Percentiles rank a stretch among this genome's conserved stretches.
Evolutionary conservation across 2,888 invertebrate genomes (phyloP).

Genomic region (Mimachlamys varia): DNA sequence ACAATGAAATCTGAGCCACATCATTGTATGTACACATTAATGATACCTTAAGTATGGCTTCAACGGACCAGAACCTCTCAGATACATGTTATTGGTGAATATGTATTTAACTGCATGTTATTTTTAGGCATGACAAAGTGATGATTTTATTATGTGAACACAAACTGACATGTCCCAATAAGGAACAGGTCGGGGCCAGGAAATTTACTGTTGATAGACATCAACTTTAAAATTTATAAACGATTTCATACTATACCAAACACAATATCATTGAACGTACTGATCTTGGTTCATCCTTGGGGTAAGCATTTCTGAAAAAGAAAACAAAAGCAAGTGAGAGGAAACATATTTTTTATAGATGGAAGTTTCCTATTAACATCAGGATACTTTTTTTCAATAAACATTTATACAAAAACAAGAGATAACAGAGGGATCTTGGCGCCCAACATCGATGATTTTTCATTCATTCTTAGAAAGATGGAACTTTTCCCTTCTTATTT

Average conservation of each 20-base stretch:
- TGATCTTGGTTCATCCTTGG: conserved; percentile 71
- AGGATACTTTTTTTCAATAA: too few species aligned
- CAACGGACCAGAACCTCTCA: neutral
- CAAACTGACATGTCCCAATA: neutral
- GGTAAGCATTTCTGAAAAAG: conserved; percentile 72
- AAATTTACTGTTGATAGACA: neutral
- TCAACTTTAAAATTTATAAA: conserved; percentile 34
- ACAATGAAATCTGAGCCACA: neutral
- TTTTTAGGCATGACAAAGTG: neutral
- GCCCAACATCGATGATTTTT: too few species aligned
- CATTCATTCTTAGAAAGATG: too few species aligned
- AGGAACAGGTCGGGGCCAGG: neutral
- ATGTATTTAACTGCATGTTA: neutral
- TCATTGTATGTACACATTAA: neutral
- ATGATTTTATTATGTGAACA: conserved; percentile 32
- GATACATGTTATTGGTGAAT: neutral
- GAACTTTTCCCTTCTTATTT: too few species aligned
- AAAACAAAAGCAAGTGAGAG: conserved; percentile 43
- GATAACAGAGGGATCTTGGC: too few species aligned
- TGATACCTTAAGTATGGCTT: conserved; percentile 31
- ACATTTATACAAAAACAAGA: too few species aligned
- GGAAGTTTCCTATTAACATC: too few species aligned
- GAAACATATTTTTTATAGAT: too few species aligned
- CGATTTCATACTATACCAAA: conserved; percentile 53
- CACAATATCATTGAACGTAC: conserved; percentile 66